Evolutionary conservation across 2,888 invertebrate species (phyloP), one percentile per base, ranked within the genome.

Genomic region (Thereva nobilitata): DNA sequence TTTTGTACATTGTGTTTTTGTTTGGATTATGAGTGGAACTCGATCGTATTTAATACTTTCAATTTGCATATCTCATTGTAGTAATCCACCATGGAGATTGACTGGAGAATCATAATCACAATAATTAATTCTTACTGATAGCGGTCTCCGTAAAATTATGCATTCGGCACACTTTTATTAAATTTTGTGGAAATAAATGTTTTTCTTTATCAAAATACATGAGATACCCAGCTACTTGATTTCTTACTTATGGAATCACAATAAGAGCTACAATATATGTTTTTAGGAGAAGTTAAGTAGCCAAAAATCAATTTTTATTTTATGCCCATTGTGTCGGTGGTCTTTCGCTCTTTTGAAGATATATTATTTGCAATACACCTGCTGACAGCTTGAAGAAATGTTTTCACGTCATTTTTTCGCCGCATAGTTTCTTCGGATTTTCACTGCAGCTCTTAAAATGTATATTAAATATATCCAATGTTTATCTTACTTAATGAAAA

Each of bases 1-100:
- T 84, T 84, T 84, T 82, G 83, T 84, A 87, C 87, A 87, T 87
- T 87, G 87, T 87, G 87, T 87, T 86, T 86, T 85, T 84, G 85
- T 86, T 86, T 72, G 72, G 66, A 67, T 68, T 65, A 64, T 54
- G 61, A 64, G 64, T 68, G 64, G 61, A 69, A 57, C 63, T 68
- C 56, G 59, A 57, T 52, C 61, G 45, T 42, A 50, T 53, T 68
- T 52, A 56, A 64, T 59, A 61, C 40, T 63, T 54, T 68, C 66
- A 57, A 68, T 69, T 67, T 59, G 67, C 67, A 67, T 67, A 54
- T 59, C 67, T 68, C 64, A 66, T 66, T 23, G 23, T 23, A 23
- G 23, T 23, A 2, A 23, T 23, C 23, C 23, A 23, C 23, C 23
- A 23, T 23, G 23, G 23, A 23, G 23, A 47, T 40, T 6, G 38